Percentiles rank a stretch among this genome's conserved stretches.
Evolutionary conservation across 1,140 invertebrate species (phyloP).

Genomic region (Achatina immaculata): DNA sequence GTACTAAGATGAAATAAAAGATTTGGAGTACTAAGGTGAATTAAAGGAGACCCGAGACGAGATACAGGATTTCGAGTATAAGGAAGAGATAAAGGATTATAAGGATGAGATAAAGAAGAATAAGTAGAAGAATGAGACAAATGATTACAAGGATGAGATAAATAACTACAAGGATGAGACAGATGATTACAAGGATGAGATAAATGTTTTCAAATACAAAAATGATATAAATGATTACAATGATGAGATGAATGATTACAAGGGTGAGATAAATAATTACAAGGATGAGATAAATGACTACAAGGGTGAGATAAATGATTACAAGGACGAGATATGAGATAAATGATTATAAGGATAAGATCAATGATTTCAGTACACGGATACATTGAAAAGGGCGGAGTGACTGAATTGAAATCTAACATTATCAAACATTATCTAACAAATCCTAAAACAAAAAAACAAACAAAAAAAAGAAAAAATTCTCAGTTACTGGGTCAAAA

Average conservation of each 20-base stretch:
- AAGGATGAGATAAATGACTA: conserved; percentile 25
- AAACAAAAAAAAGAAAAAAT: too few species aligned
- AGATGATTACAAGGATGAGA: conserved; percentile 27
- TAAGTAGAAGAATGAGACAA: background rate
- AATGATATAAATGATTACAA: background rate
- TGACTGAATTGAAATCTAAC: too few species aligned
- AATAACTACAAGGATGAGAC: conserved; percentile 28
- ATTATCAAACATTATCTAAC: too few species aligned
- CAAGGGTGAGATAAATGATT: conserved; percentile 19
- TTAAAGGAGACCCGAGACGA: too few species aligned
- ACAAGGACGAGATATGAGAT: conserved; percentile 27
- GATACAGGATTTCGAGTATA: background rate
- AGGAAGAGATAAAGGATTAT: background rate
- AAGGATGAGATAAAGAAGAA: background rate
- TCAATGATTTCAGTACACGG: too few species aligned
- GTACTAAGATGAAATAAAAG: conserved; percentile 98
- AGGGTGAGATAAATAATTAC: conserved; percentile 27
- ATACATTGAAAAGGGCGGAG: too few species aligned
- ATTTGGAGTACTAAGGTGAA: conserved; percentile 89
- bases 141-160: conserved; percentile 22
- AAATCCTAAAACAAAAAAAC: too few species aligned
- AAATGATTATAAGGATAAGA: too few species aligned
- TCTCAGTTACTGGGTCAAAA: too few species aligned
- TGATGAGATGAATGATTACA: background rate
- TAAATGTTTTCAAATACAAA: conserved; percentile 17